A percentile compares a stretch with the other conserved stretches of the same genome.
Conservation (phyloP, 2,113 vertebrate species). For the Irena cyanogastra region DNA sequence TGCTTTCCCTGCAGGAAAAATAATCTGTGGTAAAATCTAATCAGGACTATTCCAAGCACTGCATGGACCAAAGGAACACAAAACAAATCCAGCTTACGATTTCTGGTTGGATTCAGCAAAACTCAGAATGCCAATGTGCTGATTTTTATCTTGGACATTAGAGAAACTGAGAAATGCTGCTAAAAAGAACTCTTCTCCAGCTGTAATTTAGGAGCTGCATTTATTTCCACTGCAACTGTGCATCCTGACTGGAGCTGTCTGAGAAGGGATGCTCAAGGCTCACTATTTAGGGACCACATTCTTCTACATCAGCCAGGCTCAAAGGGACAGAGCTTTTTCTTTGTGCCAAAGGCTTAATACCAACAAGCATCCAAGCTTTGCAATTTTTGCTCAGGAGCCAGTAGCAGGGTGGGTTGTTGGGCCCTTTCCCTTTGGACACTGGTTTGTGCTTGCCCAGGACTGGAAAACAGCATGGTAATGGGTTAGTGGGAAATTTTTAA, state of each 20-base stretch:
- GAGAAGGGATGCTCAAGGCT: background rate
- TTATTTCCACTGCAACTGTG: background rate
- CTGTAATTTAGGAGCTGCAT: background rate
- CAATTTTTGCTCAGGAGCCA: background rate
- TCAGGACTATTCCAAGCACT: slow-evolving; percentile 9
- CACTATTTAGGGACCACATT: accelerated
- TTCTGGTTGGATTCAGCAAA: background rate
- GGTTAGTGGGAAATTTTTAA: background rate
- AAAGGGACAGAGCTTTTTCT: background rate
- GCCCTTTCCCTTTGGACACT: background rate
- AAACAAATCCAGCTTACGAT: slow-evolving; percentile 49
- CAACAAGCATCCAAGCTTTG: background rate
- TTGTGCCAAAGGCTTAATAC: accelerated
- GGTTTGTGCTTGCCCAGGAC: background rate
- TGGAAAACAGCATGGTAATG: background rate
- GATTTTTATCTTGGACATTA: slow-evolving; percentile 42
- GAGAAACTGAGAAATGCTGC: background rate
- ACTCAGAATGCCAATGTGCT: background rate
- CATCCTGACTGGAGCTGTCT: background rate
- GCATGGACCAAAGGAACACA: slow-evolving; percentile 35
- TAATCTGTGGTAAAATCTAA: slow-evolving; percentile 47
- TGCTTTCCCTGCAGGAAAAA: slow-evolving; percentile 12
- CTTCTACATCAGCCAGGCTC: background rate
- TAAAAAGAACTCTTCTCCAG: background rate
- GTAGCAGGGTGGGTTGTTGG: background rate